Conservation (phyloP, 1,140 invertebrate genomes). For the Drosophila pachea region DNA sequence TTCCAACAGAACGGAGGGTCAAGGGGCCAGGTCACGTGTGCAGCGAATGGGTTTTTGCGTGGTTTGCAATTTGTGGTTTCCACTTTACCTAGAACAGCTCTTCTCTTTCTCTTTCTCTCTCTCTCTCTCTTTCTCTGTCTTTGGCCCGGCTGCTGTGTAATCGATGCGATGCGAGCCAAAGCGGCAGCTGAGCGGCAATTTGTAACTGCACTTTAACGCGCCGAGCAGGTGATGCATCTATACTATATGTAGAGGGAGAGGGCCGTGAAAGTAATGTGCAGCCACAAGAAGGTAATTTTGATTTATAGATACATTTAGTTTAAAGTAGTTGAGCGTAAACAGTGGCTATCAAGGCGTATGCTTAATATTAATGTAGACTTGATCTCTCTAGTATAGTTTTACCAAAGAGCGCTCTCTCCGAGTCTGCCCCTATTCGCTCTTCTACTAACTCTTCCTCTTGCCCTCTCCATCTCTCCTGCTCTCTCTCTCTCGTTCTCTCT, state of each 20-base stretch:
- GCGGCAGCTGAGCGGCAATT: slow-evolving; percentile 29
- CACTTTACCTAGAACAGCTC: slow-evolving; percentile 17
- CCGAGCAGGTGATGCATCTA: slow-evolving; percentile 7
- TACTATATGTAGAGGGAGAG: neutral
- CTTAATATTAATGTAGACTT: neutral
- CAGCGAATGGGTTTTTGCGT: slow-evolving; percentile 50
- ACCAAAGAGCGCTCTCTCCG: no score
- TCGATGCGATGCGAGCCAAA: slow-evolving; percentile 38
- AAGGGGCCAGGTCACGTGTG: slow-evolving; percentile 11
- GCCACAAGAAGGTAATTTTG: neutral
- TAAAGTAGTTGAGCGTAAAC: neutral
- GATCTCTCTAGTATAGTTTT: no score
- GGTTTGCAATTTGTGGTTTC: slow-evolving; percentile 52
- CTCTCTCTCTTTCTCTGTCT: neutral
- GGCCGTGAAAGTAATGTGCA: neutral
- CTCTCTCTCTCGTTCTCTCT: neutral
- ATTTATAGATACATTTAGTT: neutral
- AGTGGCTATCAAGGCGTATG: neutral
- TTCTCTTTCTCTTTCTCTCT: neutral
- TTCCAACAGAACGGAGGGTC: slow-evolving; percentile 7
- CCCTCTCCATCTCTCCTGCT: neutral
- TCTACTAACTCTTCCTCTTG: neutral
- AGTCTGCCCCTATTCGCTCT: no score
- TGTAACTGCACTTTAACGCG: slow-evolving; percentile 11
- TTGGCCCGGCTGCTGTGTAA: slow-evolving; percentile 22